Evolutionary conservation across 2,113 vertebrate genomes (phyloP).

Genomic region (Rhinogobius similis): DNA sequence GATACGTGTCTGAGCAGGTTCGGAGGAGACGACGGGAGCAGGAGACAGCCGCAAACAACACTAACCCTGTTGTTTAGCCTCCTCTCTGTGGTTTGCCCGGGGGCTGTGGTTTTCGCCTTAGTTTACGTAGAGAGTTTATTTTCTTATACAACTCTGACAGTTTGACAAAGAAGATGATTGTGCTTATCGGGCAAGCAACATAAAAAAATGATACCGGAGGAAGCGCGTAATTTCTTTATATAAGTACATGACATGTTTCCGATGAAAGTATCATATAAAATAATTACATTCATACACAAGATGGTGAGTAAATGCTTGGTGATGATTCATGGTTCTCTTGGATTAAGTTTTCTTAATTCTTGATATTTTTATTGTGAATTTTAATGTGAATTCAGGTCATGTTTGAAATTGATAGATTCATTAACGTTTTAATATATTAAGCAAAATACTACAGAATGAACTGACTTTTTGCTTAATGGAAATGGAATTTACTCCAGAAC

Average conservation of each 20-base stretch:
- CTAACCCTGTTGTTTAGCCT: slow-evolving; percentile 53
- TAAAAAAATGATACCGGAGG: background rate
- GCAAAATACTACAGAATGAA: background rate
- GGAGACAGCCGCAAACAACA: slow-evolving; percentile 47
- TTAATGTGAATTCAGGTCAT: background rate
- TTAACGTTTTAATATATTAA: background rate
- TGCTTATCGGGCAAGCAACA: slow-evolving; percentile 22
- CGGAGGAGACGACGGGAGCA: slow-evolving; percentile 11
- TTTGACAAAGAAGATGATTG: slow-evolving; percentile 53
- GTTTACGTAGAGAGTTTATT: slow-evolving; percentile 62
- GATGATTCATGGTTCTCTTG: background rate
- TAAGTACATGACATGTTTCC: background rate
- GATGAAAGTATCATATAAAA: background rate
- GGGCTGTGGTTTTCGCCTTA: slow-evolving; percentile 32
- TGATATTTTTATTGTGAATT: background rate
- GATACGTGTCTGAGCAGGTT: slow-evolving; percentile 54
- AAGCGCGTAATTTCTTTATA: background rate
- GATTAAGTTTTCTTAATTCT: background rate
- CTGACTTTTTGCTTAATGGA: no score
- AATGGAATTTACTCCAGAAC: no score
- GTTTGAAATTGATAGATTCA: background rate
- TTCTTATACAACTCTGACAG: slow-evolving; percentile 52
- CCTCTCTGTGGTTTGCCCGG: slow-evolving; percentile 42
- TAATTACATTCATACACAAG: no score
- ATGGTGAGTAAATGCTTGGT: background rate